phyloP scores from a whole-genome alignment of 1,140 invertebrate species.

The Diorhabda carinulata region DNA sequence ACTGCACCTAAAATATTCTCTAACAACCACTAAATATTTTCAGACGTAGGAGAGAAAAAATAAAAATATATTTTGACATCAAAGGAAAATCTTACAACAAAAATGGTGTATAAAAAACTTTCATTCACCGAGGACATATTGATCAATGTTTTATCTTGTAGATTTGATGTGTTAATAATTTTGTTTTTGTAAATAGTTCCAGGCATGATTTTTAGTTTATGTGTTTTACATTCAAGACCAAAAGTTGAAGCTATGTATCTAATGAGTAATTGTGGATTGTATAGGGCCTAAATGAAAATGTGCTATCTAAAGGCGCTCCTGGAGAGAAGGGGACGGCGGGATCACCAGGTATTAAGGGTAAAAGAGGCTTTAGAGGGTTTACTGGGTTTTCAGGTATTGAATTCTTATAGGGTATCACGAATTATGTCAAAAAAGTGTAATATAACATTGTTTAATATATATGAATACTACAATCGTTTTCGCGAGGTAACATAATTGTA shows the following conservation, averaged over 20 bases:
- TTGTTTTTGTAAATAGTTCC: constrained; percentile 1
- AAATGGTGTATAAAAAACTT: too few species aligned
- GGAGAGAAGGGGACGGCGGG: constrained; percentile 55
- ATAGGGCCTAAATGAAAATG: constrained; percentile 50
- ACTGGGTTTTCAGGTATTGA: constrained; percentile 51
- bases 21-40: too few species aligned
- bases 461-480: too few species aligned
- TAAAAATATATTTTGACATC: too few species aligned
- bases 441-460: too few species aligned
- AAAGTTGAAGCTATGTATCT: constrained; percentile 34
- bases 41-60: too few species aligned
- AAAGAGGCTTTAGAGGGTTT: constrained; percentile 83
- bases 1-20: too few species aligned
- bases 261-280: constrained; percentile 40
- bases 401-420: background rate
- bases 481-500: background rate
- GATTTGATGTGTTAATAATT: background rate
- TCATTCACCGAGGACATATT: too few species aligned
- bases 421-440: too few species aligned
- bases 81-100: too few species aligned
- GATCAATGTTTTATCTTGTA: background rate
- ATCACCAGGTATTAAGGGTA: constrained; percentile 75
- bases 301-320: constrained; percentile 48
- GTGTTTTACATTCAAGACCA: constrained; percentile 4
- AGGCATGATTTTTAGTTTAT: constrained; percentile 1